Evolutionary conservation across 2,113 vertebrate genomes (phyloP), one percentile per base, ranked within the genome.

Genomic region (Sigmodon hispidus): DNA sequence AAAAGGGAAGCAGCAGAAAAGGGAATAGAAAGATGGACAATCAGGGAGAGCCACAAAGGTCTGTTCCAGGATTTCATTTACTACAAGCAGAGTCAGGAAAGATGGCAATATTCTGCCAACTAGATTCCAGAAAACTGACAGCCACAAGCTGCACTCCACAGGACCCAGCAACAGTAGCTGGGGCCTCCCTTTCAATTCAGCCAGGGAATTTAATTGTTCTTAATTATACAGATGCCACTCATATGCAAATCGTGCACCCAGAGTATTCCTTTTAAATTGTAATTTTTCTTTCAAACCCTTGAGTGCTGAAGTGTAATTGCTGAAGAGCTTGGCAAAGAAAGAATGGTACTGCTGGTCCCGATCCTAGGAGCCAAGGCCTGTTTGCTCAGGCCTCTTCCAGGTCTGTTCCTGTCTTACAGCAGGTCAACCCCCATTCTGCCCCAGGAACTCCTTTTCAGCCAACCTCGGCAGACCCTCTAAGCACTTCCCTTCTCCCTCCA

Each of bases 171-270:
- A 40, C 75, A 57, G 65, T 7, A 31, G 5, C 52, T 65, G 80
- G 2, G 55, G 91, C 70, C 89, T 83, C 94, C 90, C 95, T 96
- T 94, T 79, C 87, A 61, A 77, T 92, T 86, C 80, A 61, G 89
- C 48, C 76, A 10, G 80, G 50, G 94, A 59, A 92, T 73, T 93
- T 95, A 90, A 96, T 93, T 97, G 95, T 96, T 86, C 70, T 87
- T 96, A 95, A 97, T 97, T 97, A 94, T 65, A 96, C 85, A 97
- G 96, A 43, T 7, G 59, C 93, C 80, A 97, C 87, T 98, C 95
- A 97, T 72, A 97, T 97, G 96, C 90, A 97, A 98, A 97, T 97
- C 16, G 10, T 5, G 45, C 61, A 36, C 12, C 11, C 61, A 73
- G 91, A 76, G 89, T 55, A 92, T 95, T 76, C 94, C 85, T 97